These are phyloP conservation scores for Crocallis elinguaria DNA, from an alignment of 2,888 invertebrate genomes.

Conservation along the genomic window DNA sequence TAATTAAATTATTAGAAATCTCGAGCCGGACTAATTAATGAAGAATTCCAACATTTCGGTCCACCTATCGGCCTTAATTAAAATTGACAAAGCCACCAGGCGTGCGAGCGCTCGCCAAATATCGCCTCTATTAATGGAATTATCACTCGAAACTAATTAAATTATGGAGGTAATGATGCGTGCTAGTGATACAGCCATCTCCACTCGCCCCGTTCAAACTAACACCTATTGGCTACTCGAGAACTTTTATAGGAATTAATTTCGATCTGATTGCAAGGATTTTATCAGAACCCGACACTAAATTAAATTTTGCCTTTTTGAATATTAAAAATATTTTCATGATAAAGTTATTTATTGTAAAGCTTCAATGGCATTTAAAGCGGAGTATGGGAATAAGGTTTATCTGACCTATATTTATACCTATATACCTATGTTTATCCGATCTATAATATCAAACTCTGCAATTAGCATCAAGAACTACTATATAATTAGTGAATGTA, in stretches of 20 bases:
- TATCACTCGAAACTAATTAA: slow-evolving; percentile 84
- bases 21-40: slow-evolving; percentile 81
- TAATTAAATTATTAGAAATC: slow-evolving; percentile 85
- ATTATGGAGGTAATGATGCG: slow-evolving; percentile 83
- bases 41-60: slow-evolving; percentile 84
- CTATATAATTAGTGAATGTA: too few relatives aligned
- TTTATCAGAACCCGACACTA: too few relatives aligned
- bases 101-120: slow-evolving; percentile 75
- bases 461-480: too few relatives aligned
- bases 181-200: slow-evolving; percentile 71
- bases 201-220: slow-evolving; percentile 3
- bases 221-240: neutral
- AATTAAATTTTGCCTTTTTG: too few relatives aligned
- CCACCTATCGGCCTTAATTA: slow-evolving; percentile 82
- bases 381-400: too few relatives aligned
- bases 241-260: neutral
- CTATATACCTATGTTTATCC: too few relatives aligned
- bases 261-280: too few relatives aligned
- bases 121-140: slow-evolving; percentile 82
- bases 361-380: too few relatives aligned
- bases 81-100: slow-evolving; percentile 82
- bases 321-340: too few relatives aligned
- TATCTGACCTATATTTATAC: too few relatives aligned
- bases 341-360: too few relatives aligned
- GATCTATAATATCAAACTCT: too few relatives aligned